phyloP scores from a whole-genome alignment of 2,888 invertebrate genomes.

The Ceratothoa steindachneri region DNA sequence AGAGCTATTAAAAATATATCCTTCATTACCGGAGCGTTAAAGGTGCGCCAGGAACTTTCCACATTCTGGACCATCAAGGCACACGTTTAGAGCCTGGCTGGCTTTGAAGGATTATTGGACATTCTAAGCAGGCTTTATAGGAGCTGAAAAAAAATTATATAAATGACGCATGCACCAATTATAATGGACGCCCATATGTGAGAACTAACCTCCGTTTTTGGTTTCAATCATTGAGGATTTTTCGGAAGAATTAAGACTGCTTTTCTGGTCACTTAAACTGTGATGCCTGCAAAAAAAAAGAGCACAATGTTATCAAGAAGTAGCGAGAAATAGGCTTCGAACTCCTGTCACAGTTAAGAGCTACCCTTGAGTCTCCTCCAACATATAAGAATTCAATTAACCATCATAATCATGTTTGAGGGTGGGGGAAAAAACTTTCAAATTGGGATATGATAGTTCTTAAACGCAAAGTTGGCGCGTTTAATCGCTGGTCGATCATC shows the following conservation, averaged over 20 bases:
- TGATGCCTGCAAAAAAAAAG: conserved; percentile 28
- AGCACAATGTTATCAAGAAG: background rate
- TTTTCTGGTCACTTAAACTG: conserved; percentile 32
- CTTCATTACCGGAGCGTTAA: background rate
- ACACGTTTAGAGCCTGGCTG: background rate
- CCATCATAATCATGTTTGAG: too few species aligned
- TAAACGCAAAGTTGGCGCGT: too few species aligned
- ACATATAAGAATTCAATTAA: too few species aligned
- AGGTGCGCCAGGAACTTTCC: background rate
- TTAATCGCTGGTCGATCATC: too few species aligned
- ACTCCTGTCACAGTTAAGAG: too few species aligned
- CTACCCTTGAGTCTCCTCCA: too few species aligned
- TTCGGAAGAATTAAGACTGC: conserved; percentile 20
- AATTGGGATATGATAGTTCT: too few species aligned
- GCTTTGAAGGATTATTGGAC: background rate
- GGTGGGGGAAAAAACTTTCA: too few species aligned
- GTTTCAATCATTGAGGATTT: conserved; percentile 39
- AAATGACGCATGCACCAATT: background rate
- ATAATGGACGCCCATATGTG: background rate
- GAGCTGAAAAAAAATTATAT: background rate
- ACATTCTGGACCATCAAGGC: background rate
- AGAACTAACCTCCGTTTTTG: conserved; percentile 34
- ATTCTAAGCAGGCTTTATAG: background rate
- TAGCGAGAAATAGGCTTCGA: background rate
- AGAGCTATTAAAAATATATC: background rate